These are phyloP conservation scores for Rhagoletis zephyria DNA, from an alignment of 1,140 invertebrate genomes.

Conservation along the genomic window DNA sequence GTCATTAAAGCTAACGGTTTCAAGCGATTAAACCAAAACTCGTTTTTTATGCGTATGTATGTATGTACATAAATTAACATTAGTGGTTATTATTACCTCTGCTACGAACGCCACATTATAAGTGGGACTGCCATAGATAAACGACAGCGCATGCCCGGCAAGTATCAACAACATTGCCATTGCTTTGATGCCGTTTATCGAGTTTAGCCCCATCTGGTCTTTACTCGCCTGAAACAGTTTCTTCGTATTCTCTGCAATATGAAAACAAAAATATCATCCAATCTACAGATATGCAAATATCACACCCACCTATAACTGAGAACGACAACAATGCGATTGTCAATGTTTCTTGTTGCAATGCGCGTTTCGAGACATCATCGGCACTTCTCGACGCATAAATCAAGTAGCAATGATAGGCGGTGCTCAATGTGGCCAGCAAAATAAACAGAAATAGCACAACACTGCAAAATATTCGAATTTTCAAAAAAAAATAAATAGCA, in stretches of 20 bases:
- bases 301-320: slow-evolving; percentile 60
- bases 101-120: slow-evolving; percentile 78
- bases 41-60: neutral
- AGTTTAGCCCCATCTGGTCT: slow-evolving; percentile 77
- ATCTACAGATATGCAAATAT: slow-evolving; percentile 75
- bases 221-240: slow-evolving; percentile 74
- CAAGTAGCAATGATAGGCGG: slow-evolving; percentile 58
- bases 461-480: slow-evolving; percentile 57
- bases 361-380: slow-evolving; percentile 51
- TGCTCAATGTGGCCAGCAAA: slow-evolving; percentile 59
- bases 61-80: neutral
- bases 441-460: slow-evolving; percentile 65
- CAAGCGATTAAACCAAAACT: neutral
- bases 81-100: slow-evolving; percentile 71
- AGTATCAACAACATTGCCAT: slow-evolving; percentile 80
- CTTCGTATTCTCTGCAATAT: slow-evolving; percentile 76
- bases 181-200: slow-evolving; percentile 79
- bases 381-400: slow-evolving; percentile 37
- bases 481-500: slow-evolving; percentile 3
- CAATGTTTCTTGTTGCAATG: slow-evolving; percentile 53
- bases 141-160: slow-evolving; percentile 78
- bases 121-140: slow-evolving; percentile 79
- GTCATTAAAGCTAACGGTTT: neutral
- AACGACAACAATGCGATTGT: slow-evolving; percentile 59
- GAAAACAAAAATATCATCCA: slow-evolving; percentile 71